Conservation (phyloP, 2,888 invertebrate genomes). For the Ormia ochracea region DNA sequence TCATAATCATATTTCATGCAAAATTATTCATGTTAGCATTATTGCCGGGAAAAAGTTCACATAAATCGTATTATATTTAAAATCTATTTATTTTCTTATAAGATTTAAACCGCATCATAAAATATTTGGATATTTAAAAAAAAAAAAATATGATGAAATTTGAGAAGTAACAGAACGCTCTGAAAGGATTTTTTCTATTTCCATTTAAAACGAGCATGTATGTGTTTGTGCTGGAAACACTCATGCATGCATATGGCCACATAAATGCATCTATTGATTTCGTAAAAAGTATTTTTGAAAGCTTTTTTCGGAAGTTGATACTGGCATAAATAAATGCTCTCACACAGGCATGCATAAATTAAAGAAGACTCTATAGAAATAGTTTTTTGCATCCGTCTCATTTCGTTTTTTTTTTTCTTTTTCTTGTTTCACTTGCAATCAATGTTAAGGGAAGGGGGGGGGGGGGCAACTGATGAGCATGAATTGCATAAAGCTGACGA, state of each 20-base stretch:
- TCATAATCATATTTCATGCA: slow-evolving; percentile 15
- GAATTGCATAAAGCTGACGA: neutral
- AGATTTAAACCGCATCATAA: slow-evolving; percentile 11
- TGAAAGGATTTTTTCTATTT: neutral
- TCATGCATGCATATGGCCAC: neutral
- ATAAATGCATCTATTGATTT: slow-evolving; percentile 38
- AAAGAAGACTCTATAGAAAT: slow-evolving; percentile 14
- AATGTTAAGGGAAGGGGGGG: neutral
- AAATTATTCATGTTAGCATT: too few species aligned
- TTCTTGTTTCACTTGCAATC: slow-evolving; percentile 1
- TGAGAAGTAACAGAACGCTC: neutral
- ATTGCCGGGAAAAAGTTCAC: neutral
- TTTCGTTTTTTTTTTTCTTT: too few species aligned
- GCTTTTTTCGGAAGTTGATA: slow-evolving; percentile 23
- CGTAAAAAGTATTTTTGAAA: slow-evolving; percentile 24
- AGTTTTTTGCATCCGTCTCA: neutral
- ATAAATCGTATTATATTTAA: slow-evolving; percentile 30
- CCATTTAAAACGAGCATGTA: neutral
- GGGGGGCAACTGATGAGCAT: neutral
- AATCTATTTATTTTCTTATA: slow-evolving; percentile 39
- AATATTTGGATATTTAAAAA: slow-evolving; percentile 21
- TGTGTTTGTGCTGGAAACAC: neutral
- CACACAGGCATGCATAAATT: slow-evolving; percentile 23
- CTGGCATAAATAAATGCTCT: slow-evolving; percentile 17
- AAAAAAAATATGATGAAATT: slow-evolving; percentile 2